These are phyloP conservation scores for Pipistrellus kuhlii DNA, from an alignment of 2,797 vertebrate genomes.

Conservation along the genomic window DNA sequence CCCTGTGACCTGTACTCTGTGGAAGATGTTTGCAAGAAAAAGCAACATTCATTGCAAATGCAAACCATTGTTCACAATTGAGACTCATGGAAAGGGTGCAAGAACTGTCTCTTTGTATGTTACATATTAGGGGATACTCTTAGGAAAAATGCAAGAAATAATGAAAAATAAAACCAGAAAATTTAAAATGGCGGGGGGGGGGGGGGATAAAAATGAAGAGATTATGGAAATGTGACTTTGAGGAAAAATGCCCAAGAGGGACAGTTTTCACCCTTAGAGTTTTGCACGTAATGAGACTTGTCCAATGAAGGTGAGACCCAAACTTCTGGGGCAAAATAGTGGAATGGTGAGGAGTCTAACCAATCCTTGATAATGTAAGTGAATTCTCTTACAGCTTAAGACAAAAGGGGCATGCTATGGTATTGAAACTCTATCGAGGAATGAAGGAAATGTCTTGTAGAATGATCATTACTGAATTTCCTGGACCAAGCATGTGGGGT, in stretches of 20 bases:
- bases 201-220: background rate
- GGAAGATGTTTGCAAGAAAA: background rate
- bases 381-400: background rate
- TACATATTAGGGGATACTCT: background rate
- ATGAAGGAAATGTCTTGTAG: background rate
- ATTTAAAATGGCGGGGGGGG: background rate
- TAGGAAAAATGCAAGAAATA: background rate
- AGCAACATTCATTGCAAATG: background rate
- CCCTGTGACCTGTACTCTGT: background rate
- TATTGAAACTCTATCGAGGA: background rate
- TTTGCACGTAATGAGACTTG: background rate
- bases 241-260: background rate
- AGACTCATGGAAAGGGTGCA: background rate
- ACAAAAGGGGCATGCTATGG: background rate
- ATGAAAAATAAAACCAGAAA: background rate
- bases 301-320: background rate
- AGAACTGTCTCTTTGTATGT: background rate
- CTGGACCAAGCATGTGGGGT: background rate
- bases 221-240: background rate
- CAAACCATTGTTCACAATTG: background rate
- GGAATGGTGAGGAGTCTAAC: background rate
- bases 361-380: background rate
- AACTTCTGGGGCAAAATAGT: background rate
- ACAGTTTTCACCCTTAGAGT: background rate
- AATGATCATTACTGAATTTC: background rate